These are phyloP conservation scores for Salvelinus sp. DNA, from an alignment of 2,113 vertebrate species.

Conservation along the genomic window DNA sequence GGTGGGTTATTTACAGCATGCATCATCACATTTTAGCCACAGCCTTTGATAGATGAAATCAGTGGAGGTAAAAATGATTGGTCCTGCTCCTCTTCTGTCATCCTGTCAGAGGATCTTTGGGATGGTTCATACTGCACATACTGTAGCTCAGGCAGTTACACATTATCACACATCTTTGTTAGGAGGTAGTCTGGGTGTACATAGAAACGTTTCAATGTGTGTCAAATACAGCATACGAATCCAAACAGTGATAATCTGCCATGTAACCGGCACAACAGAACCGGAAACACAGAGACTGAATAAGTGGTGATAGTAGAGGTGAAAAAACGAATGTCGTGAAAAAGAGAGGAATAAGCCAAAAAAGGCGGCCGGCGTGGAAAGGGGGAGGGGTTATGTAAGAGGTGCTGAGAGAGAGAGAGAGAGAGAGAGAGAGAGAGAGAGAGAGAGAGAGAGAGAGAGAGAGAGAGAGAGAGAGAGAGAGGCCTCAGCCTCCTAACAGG, in stretches of 20 bases:
- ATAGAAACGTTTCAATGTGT: not conserved
- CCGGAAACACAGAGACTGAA: slow-evolving; percentile 9
- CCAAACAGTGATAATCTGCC: not conserved
- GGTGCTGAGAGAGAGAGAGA: slow-evolving; percentile 25
- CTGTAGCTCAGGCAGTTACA: not conserved
- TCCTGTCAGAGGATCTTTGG: slow-evolving; percentile 18
- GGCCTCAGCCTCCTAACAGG: slow-evolving; percentile 61
- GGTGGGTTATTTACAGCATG: not conserved
- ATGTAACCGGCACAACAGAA: slow-evolving; percentile 1
- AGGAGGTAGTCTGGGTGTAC: not conserved
- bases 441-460: slow-evolving; percentile 14
- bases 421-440: too few relatives aligned
- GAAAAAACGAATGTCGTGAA: slow-evolving; percentile 62
- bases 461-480: slow-evolving; percentile 47
- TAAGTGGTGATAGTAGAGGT: slow-evolving; percentile 35
- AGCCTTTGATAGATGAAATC: too few relatives aligned
- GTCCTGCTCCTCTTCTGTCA: not conserved
- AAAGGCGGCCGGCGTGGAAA: slow-evolving; percentile 55
- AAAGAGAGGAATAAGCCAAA: slow-evolving; percentile 71
- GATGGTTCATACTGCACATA: not conserved
- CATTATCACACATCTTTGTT: not conserved
- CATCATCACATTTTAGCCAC: not conserved
- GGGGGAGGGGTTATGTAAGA: slow-evolving; percentile 75
- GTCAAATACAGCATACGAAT: not conserved
- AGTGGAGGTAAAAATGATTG: not conserved